These are phyloP conservation scores for Chaenocephalus aceratus DNA, from an alignment of 2,113 vertebrate species.

Conservation along the genomic window DNA sequence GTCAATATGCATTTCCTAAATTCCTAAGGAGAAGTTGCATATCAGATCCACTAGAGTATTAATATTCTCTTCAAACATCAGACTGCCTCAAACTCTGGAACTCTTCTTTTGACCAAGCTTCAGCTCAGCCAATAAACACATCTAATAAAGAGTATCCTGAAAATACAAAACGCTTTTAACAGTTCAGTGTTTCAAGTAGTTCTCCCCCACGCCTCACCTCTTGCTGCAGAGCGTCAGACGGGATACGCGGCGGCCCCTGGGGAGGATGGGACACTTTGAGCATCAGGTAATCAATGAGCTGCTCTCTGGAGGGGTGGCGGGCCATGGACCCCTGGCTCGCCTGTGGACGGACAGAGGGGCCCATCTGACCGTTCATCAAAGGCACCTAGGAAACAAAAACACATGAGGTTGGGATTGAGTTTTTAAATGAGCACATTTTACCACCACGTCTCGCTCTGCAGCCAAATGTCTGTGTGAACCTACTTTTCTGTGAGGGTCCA, in stretches of 20 bases:
- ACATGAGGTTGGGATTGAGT: neutral
- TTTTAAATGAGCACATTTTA: neutral
- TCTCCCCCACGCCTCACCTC: conserved; percentile 81
- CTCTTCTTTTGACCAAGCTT: neutral
- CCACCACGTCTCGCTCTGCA: neutral
- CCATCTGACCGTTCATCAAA: conserved; percentile 96
- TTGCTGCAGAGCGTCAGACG: conserved; percentile 88
- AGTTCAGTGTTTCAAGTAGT: neutral
- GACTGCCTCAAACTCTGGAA: neutral
- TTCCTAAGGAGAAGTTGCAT: no score
- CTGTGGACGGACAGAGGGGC: conserved; percentile 87
- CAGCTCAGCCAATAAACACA: no score
- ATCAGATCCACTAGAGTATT: no score
- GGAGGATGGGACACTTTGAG: conserved; percentile 94
- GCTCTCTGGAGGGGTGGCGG: conserved; percentile 95
- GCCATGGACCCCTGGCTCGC: conserved; percentile 88
- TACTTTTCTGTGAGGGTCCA: conserved; percentile 92
- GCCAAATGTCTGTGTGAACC: neutral
- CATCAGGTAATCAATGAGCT: conserved; percentile 98
- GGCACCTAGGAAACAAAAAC: conserved; percentile 86
- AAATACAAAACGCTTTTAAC: neutral
- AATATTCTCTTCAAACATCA: no score
- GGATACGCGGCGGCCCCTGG: conserved; percentile 83
- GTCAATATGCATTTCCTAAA: neutral
- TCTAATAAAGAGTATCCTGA: neutral